Evolutionary conservation across 2,888 invertebrate genomes (phyloP).

Genomic region (Auanema sp.): DNA sequence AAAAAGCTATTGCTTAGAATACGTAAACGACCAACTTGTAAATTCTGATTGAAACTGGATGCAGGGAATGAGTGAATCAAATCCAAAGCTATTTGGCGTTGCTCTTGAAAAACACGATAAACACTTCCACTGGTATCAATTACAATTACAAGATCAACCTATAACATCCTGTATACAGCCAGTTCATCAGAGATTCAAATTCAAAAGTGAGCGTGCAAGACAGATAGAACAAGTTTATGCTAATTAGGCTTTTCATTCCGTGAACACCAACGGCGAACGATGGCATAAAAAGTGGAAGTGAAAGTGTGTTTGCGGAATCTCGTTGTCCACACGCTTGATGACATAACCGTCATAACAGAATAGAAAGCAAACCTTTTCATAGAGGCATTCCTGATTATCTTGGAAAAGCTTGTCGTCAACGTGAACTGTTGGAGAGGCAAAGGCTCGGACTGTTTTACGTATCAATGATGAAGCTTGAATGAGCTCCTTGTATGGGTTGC

Average conservation of each 20-base stretch:
- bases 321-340: no score
- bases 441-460: background rate
- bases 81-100: constrained; percentile 40
- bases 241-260: background rate
- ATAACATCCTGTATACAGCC: background rate
- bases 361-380: background rate
- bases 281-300: background rate
- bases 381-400: background rate
- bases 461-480: no score
- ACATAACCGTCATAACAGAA: background rate
- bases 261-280: background rate
- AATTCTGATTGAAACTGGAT: constrained; percentile 12
- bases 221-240: no score
- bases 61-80: constrained; percentile 27
- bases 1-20: background rate
- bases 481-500: no score
- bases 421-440: background rate
- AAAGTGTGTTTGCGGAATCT: background rate
- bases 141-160: constrained; percentile 49
- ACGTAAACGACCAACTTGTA: constrained; percentile 15
- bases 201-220: constrained; percentile 6
- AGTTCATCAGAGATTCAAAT: constrained; percentile 2
- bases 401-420: background rate
- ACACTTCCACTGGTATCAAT: constrained; percentile 54
- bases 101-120: constrained; percentile 38